Percentiles rank a stretch among this genome's conserved stretches.
Evolutionary conservation across 1,140 invertebrate species (phyloP).

Genomic region (Diorhabda sublineata): DNA sequence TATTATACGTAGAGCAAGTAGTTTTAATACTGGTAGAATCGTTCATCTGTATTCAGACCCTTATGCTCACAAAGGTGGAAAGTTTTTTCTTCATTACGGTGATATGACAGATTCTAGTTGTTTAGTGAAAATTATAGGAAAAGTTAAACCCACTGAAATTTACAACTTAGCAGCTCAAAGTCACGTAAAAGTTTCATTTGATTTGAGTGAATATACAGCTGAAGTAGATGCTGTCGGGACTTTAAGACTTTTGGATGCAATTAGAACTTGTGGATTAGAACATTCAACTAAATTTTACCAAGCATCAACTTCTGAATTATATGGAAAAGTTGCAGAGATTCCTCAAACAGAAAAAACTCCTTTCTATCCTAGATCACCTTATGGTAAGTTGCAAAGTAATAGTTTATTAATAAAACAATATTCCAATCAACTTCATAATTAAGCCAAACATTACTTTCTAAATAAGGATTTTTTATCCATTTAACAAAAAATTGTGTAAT

Average conservation of each 20-base stretch:
- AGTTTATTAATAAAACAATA: no score
- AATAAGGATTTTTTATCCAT: no score
- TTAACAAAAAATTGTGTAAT: no score
- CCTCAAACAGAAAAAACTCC: constrained; percentile 98
- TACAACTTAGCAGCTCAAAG: constrained; percentile 99
- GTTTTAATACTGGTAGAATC: constrained; percentile 95
- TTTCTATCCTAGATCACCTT: constrained; percentile 99
- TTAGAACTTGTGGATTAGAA: constrained; percentile 86
- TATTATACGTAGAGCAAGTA: constrained; percentile 89
- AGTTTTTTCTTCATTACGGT: constrained; percentile 96
- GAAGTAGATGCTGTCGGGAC: constrained; percentile 99
- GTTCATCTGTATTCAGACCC: constrained; percentile 93
- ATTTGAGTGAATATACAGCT: constrained; percentile 97
- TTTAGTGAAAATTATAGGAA: constrained; percentile 88
- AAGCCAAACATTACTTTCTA: no score
- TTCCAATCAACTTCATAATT: no score
- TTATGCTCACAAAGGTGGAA: constrained; percentile 71
- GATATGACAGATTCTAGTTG: constrained; percentile 98
- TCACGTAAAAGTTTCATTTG: constrained; percentile 97
- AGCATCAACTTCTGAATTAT: constrained; percentile 97
- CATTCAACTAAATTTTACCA: constrained; percentile 92
- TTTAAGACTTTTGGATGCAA: constrained; percentile 89
- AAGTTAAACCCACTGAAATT: constrained; percentile 86
- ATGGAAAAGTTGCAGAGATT: constrained; percentile 94
- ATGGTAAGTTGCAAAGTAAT: constrained; percentile 65